Conservation (phyloP, 2,113 vertebrate genomes). For the Heteronetta atricapilla region DNA sequence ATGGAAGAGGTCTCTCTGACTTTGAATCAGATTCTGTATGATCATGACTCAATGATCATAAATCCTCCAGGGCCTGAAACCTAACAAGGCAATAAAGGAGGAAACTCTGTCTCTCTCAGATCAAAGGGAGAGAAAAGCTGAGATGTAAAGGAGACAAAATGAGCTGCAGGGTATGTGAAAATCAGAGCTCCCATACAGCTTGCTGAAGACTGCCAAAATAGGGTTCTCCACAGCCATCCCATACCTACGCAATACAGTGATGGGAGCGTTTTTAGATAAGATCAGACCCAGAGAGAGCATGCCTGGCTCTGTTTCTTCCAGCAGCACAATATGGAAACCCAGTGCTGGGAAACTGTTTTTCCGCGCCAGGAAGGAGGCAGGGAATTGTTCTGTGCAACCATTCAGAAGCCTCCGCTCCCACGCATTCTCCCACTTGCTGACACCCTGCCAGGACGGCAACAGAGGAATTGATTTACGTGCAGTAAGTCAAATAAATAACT, state of each 20-base stretch:
- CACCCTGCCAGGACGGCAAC: background rate
- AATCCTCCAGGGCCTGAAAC: slow-evolving; percentile 54
- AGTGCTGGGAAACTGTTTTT: slow-evolving; percentile 37
- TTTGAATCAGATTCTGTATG: slow-evolving; percentile 37
- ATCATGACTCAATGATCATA: slow-evolving; percentile 37
- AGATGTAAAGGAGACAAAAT: slow-evolving; percentile 48
- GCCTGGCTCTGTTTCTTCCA: slow-evolving; percentile 53
- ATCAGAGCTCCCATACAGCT: slow-evolving; percentile 48
- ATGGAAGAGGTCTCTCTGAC: slow-evolving; percentile 3
- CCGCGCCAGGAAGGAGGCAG: background rate
- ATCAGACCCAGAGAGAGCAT: slow-evolving; percentile 48
- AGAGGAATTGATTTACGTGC: background rate
- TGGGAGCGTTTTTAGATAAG: slow-evolving; percentile 63
- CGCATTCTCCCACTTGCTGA: slow-evolving; percentile 18
- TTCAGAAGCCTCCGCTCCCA: slow-evolving; percentile 42
- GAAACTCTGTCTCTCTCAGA: slow-evolving; percentile 35
- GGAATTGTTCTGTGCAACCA: slow-evolving; percentile 54
- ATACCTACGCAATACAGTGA: background rate
- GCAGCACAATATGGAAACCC: slow-evolving; percentile 48
- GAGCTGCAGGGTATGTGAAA: slow-evolving; percentile 62
- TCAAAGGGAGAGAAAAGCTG: slow-evolving; percentile 37
- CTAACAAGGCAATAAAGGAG: slow-evolving; percentile 43
- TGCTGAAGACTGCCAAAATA: slow-evolving; percentile 33
- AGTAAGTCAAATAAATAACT: slow-evolving; percentile 6
- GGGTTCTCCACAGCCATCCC: slow-evolving; percentile 36